Base-by-base conservation (phyloP, 1,140 invertebrate genomes). In the Saccostrea cuccullata region DNA sequence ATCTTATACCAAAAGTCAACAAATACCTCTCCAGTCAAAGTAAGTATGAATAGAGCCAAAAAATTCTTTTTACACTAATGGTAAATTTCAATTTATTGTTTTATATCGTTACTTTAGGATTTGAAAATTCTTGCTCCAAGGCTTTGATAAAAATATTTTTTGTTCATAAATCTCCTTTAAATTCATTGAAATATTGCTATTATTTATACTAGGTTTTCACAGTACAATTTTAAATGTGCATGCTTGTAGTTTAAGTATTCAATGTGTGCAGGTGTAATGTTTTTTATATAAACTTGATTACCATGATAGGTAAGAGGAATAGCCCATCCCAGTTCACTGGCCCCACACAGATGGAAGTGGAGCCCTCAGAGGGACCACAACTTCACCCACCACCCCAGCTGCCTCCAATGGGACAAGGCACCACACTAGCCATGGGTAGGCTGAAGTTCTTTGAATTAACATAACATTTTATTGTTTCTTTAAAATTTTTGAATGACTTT, bases 1-100 rank as follows among this genome's bases (percentile, higher is more conserved):
- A 89, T 26, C 58, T 89, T 20, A 60, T 85, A 2, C 26, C 56
- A 4, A 89, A 89, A 87, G 86, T 89, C 23, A 58, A 70, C 40
- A n/a, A 73, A 40, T 89, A 87, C 55, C 55, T 87, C 56, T 84
- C 36, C 26, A 73, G 70, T 55, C 67, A 82, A 20, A 55, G 60
- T 86, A 73, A 86, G 85, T 26, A 73, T 36, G 6, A 73, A 15
- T 1, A 47, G 47, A 47, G 47, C 5, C 9, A 6, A 47, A 9
- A 2, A 47, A 47, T 47, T 47, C 5, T 47, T 6, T 47, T 5
- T 47, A 47, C 47, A 47, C 9, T 47, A 47, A 5, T 47, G 6
- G 47, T 47, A 47, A 47, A 47, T 47, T 47, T 8, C 47, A 47
- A 47, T 47, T 2, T 8, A 8, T 47, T 47, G 6, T 3, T 47